Evolutionary conservation across 2,888 invertebrate genomes (phyloP).

Genomic region (Cephus nigrinus): DNA sequence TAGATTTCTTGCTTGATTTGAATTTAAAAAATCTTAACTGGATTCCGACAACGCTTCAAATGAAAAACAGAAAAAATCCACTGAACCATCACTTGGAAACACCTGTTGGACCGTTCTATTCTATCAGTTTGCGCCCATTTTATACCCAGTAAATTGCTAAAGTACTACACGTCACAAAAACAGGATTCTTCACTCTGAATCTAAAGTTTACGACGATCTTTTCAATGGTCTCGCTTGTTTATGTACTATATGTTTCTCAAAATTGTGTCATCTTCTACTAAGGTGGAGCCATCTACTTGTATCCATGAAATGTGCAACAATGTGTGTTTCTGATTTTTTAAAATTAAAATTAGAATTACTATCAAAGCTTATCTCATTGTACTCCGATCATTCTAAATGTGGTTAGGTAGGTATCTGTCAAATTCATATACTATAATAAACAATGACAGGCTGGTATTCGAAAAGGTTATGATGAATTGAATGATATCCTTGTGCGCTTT

Average conservation of each 20-base stretch:
- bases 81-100: not conserved
- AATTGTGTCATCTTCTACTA: no score
- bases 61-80: not conserved
- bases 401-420: no score
- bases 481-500: not conserved
- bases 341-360: not conserved
- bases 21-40: not conserved
- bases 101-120: not conserved
- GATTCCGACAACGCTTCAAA: not conserved
- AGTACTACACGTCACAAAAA: no score
- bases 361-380: not conserved
- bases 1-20: not conserved
- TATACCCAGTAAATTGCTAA: not conserved
- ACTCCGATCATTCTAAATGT: no score
- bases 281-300: no score
- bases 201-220: no score
- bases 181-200: no score
- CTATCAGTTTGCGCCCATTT: not conserved
- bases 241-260: no score
- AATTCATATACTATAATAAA: not conserved
- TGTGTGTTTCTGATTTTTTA: not conserved
- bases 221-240: no score
- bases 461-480: not conserved
- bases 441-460: not conserved
- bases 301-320: no score